Base-by-base conservation (phyloP, 2,113 vertebrate genomes). In the Rana temporaria region DNA sequence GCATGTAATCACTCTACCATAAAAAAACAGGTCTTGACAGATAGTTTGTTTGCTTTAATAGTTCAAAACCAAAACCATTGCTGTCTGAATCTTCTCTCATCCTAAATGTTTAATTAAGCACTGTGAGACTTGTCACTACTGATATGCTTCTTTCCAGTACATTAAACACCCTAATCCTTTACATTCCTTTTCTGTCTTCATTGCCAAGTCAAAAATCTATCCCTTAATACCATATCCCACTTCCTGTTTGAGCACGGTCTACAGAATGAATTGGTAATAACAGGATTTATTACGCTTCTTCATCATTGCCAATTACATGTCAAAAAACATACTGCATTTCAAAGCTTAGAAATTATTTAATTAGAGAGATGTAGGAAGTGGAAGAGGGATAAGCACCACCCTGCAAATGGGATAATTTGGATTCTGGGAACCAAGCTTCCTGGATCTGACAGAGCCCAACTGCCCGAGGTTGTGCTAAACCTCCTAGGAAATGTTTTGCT, bases 51-150 rank as follows among this genome's bases (percentile, higher is more conserved):
- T 91, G 83, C 85, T 90, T 89, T 88, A 86, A 84, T 91, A 91
- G 89, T 89, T 73, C 84, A 85, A 82, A 83, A 84, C 85, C 84
- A 79, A 55, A 88, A 88, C 83, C 84, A 34, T 86, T 85, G 68
- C 87, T 84, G 57, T 90, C 89, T 89, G 85, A 87, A 77, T 87
- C 84, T 89, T 87, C 84, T 84, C 85, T 91, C 88, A 86, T 86
- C 87, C 90, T 90, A 89, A 91, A 87, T 89, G 91, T 93, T 93
- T 93, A 89, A 92, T 92, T 90, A 90, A 92, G 88, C 87, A 85
- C 87, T 86, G 87, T 90, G 89, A 92, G 90, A 91, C 90, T 91
- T 93, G 92, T 93, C 91, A 90, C 86, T 91, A 91, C 89, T 81
- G 66, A 90, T 93, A 88, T 92, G 90, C 89, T 90, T 89, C 90